Evolutionary conservation across 2,113 vertebrate species (phyloP), one percentile per base, ranked within the genome.

Genomic region (Erythrolamprus reginae): DNA sequence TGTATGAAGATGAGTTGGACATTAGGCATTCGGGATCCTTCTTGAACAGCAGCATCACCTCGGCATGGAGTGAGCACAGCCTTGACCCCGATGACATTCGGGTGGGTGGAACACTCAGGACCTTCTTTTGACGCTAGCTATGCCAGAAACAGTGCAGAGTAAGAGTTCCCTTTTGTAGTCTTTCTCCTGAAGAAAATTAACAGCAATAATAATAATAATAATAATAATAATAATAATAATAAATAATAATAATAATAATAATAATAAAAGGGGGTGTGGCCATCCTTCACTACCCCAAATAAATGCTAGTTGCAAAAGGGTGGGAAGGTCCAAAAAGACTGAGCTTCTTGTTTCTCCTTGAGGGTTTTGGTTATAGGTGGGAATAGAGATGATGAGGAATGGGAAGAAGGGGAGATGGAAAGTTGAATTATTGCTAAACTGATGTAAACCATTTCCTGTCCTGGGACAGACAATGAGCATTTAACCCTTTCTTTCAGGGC

Each of bases 41-140:
- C 95, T 95, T 99, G 45, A 98, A 98, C 96, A 98, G 97, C 97
- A 99, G 99, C 95, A 98, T 99, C 77, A 97, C 97, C 0, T 99
- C 99, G 0, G 98, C 97, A 58, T 99, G 98, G 98, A 99, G 98
- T 19, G 98, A 99, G 91, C 98, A 56, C 96, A 98, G 98, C 87
- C 96, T 99, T 95, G 99, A 99, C 94, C 97, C 98, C 1, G 98
- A 99, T 92, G 99, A 99, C 96, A 98, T 99, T 92, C 97, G 98
- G 98, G 99, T 99, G 95, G 84, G 96, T 93, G 93, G 48, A 65
- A 89, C 91, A 91, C 92, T 96, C 95, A 94, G 94, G 92, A 89
- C 94, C 95, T 95, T 95, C 95, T 95, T 95, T 92, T 91, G 94
- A 95, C 86, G 92, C 93, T 94, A 89, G 93, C 94, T 93, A 90